Evolutionary conservation across 2,888 invertebrate genomes (phyloP), one percentile per base, ranked within the genome.

Genomic region (Euplagia quadripunctaria): DNA sequence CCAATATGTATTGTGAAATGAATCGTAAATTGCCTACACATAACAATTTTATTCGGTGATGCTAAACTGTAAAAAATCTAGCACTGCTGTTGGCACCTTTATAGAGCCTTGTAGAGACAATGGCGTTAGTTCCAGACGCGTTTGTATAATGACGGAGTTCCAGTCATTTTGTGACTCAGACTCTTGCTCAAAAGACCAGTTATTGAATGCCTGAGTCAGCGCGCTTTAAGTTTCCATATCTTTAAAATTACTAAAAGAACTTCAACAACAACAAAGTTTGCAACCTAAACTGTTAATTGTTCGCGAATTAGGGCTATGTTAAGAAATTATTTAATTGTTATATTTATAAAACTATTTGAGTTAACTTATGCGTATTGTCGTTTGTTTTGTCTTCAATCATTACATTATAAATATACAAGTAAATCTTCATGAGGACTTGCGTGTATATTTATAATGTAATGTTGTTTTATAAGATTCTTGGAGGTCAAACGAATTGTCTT

Each of bases 151-250:
- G 73, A 49, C 61, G 49, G 51, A 66, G 65, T 20, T 70, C 51
- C 73, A 68, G 63, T 63, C 51, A 72, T 49, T 52, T 8, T n/a
- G 52, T 74, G 73, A 74, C 63, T 74, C 73, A 74, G 61, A 16
- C 64, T 14, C 16, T 64, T 52, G 64, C 61, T 51, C 65, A 70
- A 70, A 74, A 63, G 63, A 74, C 49, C 46, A 70, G 8, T 49
- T 70, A 46, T 63, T 51, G 6, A 70, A 70, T 63, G n/a, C 63
- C 66, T 73, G 70, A 73, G 51, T 74, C 70, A 74, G n/a, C 46
- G 14, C 11, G 12, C 8, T 41, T 49, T 46, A 20, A 31, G 1
- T 43, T 68, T 46, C 42, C 68, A 31, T 68, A 46, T 43, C 11
- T 42, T 14, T n/a, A 31, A 31, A 20, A 12, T 31, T 58, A 58